phyloP scores from a whole-genome alignment of 2,888 invertebrate species.

The Ceratothoa steindachneri region DNA sequence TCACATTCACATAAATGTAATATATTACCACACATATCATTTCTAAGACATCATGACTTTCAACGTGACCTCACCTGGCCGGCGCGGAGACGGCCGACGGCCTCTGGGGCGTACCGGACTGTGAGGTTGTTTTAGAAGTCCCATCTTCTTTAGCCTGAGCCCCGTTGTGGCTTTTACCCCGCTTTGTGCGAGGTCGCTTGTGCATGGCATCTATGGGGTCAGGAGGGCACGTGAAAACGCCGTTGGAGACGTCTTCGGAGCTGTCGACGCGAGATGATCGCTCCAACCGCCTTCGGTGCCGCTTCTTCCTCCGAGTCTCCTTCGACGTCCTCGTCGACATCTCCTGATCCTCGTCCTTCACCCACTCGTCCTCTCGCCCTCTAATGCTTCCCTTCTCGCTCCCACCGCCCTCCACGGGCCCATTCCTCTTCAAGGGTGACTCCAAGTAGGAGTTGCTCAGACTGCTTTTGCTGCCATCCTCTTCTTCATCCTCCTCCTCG shows the following conservation, averaged over 20 bases:
- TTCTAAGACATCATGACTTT: too few species aligned
- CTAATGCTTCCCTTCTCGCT: background rate
- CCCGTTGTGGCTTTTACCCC: background rate
- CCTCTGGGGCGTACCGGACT: too few species aligned
- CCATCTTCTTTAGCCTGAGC: too few species aligned
- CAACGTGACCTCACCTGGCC: background rate
- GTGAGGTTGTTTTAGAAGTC: too few species aligned
- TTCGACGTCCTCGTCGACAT: constrained; percentile 24
- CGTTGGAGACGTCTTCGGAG: background rate
- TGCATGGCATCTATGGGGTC: background rate
- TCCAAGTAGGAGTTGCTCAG: background rate
- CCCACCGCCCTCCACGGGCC: background rate
- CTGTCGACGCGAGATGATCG: background rate
- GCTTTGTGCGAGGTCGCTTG: background rate
- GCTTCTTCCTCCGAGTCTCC: constrained; percentile 22
- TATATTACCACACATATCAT: too few species aligned
- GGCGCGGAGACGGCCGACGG: background rate
- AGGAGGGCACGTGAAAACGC: too few species aligned
- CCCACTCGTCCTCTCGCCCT: background rate
- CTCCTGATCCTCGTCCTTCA: background rate
- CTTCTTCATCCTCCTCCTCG: constrained; percentile 11
- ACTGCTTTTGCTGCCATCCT: constrained; percentile 4
- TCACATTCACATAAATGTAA: too few species aligned
- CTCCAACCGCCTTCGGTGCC: constrained; percentile 16
- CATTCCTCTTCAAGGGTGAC: background rate